Base-by-base conservation (phyloP, 2,797 vertebrate species). In the Phoeniculus purpureus region DNA sequence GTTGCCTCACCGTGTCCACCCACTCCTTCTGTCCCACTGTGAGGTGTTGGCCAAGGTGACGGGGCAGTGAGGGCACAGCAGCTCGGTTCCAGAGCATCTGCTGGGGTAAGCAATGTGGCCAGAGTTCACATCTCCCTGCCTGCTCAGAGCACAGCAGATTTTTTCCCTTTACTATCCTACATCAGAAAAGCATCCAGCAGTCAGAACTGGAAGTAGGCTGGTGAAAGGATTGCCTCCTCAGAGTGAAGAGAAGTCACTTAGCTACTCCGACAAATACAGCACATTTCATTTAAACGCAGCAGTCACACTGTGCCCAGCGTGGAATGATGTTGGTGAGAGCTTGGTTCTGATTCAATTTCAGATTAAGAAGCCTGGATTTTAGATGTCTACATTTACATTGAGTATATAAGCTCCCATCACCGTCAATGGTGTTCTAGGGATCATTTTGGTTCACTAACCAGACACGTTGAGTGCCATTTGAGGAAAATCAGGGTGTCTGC, bases 1-100 rank as follows among this genome's bases (percentile, higher is more conserved):
- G 10, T 50, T 37, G 32, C 12, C 48, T 32, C 1, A 0, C 2
- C 3, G 55, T 26, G 48, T 26, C 32, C 67, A 52, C 21, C 15
- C 23, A 23, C 6, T 9, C 43, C 40, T 52, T 0, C 0, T 32
- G 23, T 55, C 34, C 78, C 59, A 34, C 29, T 85, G 26, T 29
- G 70, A 67, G 12, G 15, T 52, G 22, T 4, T 81, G 40, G 26
- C 51, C 56, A 32, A 76, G 67, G 78, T 45, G 60, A 76, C 9
- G 59, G 37, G n/a, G 32, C 59, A 20, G 11, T 26, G 20, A 75
- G 52, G 23, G 45, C 40, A 86, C 19, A 59, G 51, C 37, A 62
- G 47, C 79, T n/a, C n/a, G n/a, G 56, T 14, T 45, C 80, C 71
- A 5, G 1, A 27, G 58, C 50, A 56, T 40, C 78, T 89, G 56